Evolutionary conservation across 2,888 invertebrate genomes (phyloP), one percentile per base, ranked within the genome.

Genomic region (Machimus rusticus): DNA sequence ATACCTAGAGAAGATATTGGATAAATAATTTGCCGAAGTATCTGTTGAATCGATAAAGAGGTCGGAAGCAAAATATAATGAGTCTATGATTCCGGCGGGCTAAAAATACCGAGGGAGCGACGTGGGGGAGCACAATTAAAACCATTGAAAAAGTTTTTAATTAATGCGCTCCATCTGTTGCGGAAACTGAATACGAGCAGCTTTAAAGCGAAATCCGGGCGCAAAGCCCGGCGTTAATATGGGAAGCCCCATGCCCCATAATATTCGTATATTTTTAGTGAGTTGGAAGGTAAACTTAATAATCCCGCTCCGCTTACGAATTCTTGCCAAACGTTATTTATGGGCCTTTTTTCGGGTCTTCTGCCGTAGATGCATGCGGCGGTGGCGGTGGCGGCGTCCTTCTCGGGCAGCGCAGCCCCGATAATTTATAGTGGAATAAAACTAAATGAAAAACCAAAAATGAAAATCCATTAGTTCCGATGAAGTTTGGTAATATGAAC

Each of bases 131-230:
- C 74, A 74, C 84, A 84, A 84, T 84, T 84, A 84, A 84, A 84
- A 57, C 55, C 66, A 84, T 84, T 84, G 84, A 84, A 74, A 84
- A 84, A 86, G 76, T 86, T 76, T 86, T 74, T 76, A 86, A 86
- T 76, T 74, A 74, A 86, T 76, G 46, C 74, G n/a, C 46, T 28
- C 86, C 86, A 86, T 86, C 76, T 86, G 86, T 86, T 74, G 86
- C 74, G 86, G 86, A 86, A 76, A 51, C 74, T 74, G 34, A 85
- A 85, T 19, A 23, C 43, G 78, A 78, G 78, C 39, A 78, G 78
- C 43, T 78, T 23, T 43, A 39, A 78, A 46, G 14, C 19, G 78
- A 37, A 78, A 78, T 78, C 78, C 19, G 43, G 78, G 78, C 39
- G 37, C 43, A 39, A 23, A 19, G 23, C 19, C 23, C 23, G 19